Evolutionary conservation across 2,888 invertebrate genomes (phyloP), one percentile per base, ranked within the genome.

Genomic region (Cryptus armator): DNA sequence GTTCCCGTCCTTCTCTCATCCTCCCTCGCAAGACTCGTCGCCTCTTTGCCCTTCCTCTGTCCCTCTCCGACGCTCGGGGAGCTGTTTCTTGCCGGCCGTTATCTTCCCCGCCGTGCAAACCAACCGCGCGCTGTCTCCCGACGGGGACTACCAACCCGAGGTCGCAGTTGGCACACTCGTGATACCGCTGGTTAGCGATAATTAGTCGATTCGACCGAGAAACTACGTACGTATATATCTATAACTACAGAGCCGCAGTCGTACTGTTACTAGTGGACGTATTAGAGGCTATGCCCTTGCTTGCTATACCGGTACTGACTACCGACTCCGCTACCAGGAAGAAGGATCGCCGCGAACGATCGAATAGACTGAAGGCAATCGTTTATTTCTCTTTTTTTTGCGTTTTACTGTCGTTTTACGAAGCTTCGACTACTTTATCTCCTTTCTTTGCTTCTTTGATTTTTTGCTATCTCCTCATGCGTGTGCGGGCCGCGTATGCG

Each of bases 151-250:
- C 29, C 51, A 68, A 56, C 79, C 9, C 19, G 71, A 66, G 75
- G 75, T 83, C 67, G 80, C 80, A 44, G 71, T 75, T 76, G 80
- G 71, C 76, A 72, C 80, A 76, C 53, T 84, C 67, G 76, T 76
- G 76, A 83, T 83, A 76, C 75, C 83, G 66, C 83, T 83, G 70
- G 80, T 84, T 71, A 81, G 84, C 80, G 84, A 80, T 84, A 84
- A 84, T 84, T 84, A 84, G 80, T 76, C 80, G 84, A 83, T 80
- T 83, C 70, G 70, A 80, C 80, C 37, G 37, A 37, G 79, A 83
- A 70, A 37, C 70, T 62, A 44, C 66, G 67, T 67, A 67, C 37
- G 53, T 43, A 44, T 43, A n/a, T 10, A n/a, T 19, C 5, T 37
- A 64, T 66, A 66, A n/a, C 16, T 66, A 43, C 19, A 14, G 67